phyloP scores from a whole-genome alignment of 2,797 vertebrate species.

The Erpetoichthys calabaricus region DNA sequence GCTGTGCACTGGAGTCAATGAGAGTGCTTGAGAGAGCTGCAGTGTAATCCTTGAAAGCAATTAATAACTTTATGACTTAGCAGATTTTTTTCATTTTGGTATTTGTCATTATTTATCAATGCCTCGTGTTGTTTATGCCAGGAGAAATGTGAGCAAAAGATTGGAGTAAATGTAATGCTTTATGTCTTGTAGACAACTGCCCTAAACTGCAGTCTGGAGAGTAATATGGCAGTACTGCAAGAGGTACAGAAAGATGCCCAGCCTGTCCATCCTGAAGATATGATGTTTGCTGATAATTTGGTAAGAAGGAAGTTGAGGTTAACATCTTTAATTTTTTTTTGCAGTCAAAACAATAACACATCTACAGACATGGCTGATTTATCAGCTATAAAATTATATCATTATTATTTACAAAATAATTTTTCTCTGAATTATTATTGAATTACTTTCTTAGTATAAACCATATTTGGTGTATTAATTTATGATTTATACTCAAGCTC shows the following conservation, averaged over 20 bases:
- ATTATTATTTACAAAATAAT: no score
- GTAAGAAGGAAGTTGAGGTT: conserved; percentile 36
- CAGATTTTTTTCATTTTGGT: not conserved
- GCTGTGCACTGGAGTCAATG: no score
- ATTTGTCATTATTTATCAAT: not conserved
- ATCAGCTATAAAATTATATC: no score
- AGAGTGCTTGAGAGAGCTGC: no score
- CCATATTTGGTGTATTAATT: no score
- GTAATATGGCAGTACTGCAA: conserved; percentile 37
- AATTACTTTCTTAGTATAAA: no score
- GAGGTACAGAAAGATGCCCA: conserved; percentile 35
- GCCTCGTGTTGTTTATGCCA: no score
- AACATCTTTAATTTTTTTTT: no score
- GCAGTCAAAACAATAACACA: not conserved
- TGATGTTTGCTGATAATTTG: conserved; percentile 56
- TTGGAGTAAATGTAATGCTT: not conserved
- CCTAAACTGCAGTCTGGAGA: conserved; percentile 61
- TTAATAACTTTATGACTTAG: not conserved
- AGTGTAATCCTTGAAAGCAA: no score
- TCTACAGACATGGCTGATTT: not conserved
- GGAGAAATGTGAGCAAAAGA: no score
- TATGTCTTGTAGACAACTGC: conserved; percentile 34
- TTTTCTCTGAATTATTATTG: no score
- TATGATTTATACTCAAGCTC: no score
- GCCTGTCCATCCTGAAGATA: conserved; percentile 62